Evolutionary conservation across 2,113 vertebrate genomes (phyloP), one percentile per base, ranked within the genome.

Genomic region (Cinclus mexicanus): DNA sequence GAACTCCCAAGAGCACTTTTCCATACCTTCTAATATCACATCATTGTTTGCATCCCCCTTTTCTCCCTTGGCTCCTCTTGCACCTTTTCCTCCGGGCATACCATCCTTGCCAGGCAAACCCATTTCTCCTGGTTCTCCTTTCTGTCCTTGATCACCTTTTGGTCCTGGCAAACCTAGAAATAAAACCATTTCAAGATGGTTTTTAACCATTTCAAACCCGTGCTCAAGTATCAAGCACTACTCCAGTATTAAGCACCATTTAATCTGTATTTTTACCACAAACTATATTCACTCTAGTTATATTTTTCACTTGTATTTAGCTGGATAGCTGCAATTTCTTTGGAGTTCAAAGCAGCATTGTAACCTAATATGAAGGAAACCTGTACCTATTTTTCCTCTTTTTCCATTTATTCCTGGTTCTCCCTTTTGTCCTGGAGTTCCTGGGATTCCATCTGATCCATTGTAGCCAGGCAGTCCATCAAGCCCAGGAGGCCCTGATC

Each of bases 401-500:
- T 95, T 98, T 92, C 99, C 99, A 97, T 93, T 98, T 93, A 98
- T 96, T 82, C 99, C 99, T 92, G 98, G 98, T 97, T 99, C 99
- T 19, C 99, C 99, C n/a, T 98, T 99, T 65, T 97, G 97, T 81
- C 99, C 99, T 24, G 98, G 98, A 37, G 93, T 67, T 35, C 99
- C 99, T 33, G 98, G 98, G 46, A 95, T 80, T 75, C 99, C 99
- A 72, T 99, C 98, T 44, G 98, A 98, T 63, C 99, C 99, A 20
- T 99, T 99, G 94, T 98, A 91, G 60, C 99, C 99, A 10, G 98
- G 98, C 60, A 98, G 60, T 17, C 99, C 99, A 67, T 97, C 97
- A 2, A 76, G 72, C 67, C 99, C 99, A 4, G 99, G 98, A 70
- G 98, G 97, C 49, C 99, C 99, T 99, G 92, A 37, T 84, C 65